Evolutionary conservation across 2,113 vertebrate species (phyloP).

Genomic region (Naja naja): DNA sequence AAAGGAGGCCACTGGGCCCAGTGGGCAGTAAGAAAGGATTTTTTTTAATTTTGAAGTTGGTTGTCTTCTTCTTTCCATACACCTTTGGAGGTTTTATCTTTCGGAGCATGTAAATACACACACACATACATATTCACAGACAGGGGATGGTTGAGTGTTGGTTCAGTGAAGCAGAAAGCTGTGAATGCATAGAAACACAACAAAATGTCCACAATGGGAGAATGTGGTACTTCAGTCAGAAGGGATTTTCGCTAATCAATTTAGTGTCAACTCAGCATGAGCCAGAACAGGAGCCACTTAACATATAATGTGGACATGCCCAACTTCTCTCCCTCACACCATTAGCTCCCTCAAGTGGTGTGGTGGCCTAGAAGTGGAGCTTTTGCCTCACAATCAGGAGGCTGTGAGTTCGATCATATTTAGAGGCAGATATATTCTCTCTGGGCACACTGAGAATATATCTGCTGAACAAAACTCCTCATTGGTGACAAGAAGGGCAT

Average conservation of each 20-base stretch:
- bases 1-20: too few species aligned
- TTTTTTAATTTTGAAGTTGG: neutral
- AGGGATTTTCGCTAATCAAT: neutral
- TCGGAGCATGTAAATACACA: neutral
- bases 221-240: neutral
- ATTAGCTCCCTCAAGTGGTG: too few species aligned
- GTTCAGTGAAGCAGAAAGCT: too few species aligned
- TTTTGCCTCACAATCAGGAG: too few species aligned
- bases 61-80: neutral
- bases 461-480: too few species aligned
- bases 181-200: neutral
- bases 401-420: too few species aligned
- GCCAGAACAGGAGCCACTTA: neutral
- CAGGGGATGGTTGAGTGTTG: too few species aligned
- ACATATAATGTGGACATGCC: neutral
- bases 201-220: neutral
- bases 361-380: too few species aligned
- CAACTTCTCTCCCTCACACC: too few species aligned
- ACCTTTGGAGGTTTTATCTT: neutral
- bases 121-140: neutral
- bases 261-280: neutral
- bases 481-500: too few species aligned
- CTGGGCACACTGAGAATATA: too few species aligned
- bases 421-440: too few species aligned
- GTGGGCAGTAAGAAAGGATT: neutral